These are phyloP conservation scores for Drymodes brunneopygia DNA, from an alignment of 2,113 vertebrate genomes.

Conservation along the genomic window DNA sequence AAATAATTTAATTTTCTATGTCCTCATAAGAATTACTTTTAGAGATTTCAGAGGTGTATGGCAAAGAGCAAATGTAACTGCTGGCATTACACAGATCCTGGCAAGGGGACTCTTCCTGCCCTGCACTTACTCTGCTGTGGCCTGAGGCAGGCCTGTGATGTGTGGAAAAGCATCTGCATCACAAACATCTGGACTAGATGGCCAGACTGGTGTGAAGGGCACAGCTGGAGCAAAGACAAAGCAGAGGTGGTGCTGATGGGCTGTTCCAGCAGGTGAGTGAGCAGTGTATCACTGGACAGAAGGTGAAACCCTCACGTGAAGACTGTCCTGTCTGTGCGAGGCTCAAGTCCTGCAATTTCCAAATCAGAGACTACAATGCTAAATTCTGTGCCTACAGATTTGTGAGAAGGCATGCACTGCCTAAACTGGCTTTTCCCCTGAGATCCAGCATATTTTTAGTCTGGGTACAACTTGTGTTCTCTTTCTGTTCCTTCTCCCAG, in stretches of 20 bases:
- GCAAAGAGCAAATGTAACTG: not conserved
- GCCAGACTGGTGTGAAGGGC: not conserved
- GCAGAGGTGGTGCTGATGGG: not conserved
- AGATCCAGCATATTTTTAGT: not conserved
- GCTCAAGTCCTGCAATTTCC: not conserved
- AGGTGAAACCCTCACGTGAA: not conserved
- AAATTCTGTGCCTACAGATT: not conserved
- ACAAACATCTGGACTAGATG: not conserved
- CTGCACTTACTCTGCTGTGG: not conserved
- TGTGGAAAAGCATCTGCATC: not conserved
- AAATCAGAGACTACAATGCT: not conserved
- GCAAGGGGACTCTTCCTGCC: not conserved
- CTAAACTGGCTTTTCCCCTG: not conserved
- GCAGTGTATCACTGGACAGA: not conserved
- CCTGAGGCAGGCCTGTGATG: not conserved
- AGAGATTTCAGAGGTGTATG: not conserved
- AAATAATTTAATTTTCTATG: not conserved
- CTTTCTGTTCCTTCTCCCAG: not conserved
- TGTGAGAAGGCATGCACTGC: too few species aligned
- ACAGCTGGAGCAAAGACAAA: not conserved
- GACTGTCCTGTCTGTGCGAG: fast-evolving
- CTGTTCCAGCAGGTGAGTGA: not conserved
- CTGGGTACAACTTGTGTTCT: not conserved
- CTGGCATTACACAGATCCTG: not conserved
- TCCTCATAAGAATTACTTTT: not conserved